A percentile compares a stretch with the other conserved stretches of the same genome.
Conservation (phyloP, 2,797 vertebrate genomes). For the Myotis daubentonii region DNA sequence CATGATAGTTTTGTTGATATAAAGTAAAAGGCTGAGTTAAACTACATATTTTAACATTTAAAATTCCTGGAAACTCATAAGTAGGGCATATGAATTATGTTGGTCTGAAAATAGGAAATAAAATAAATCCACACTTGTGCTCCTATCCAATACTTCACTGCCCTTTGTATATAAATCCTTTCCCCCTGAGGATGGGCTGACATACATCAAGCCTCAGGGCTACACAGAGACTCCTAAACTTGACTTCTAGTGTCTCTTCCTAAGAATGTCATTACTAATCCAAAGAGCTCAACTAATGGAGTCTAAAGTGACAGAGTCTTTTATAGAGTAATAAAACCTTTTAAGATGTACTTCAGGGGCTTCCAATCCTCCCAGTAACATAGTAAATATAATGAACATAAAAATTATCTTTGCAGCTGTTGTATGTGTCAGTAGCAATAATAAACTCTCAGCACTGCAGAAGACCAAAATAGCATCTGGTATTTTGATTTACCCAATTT, state of each 20-base stretch:
- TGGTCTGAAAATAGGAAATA: not conserved
- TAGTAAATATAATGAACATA: slow-evolving; percentile 85
- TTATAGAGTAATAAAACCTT: slow-evolving; percentile 83
- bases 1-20: not conserved
- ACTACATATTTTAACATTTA: not conserved
- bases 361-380: slow-evolving; percentile 83
- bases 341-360: slow-evolving; percentile 85
- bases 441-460: slow-evolving; percentile 79
- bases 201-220: not conserved
- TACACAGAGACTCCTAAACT: slow-evolving; percentile 44
- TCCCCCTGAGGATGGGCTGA: slow-evolving; percentile 14
- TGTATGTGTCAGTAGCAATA: slow-evolving; percentile 83
- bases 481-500: slow-evolving; percentile 83
- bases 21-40: not conserved
- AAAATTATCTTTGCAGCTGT: slow-evolving; percentile 87
- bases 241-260: slow-evolving; percentile 51
- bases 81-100: not conserved
- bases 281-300: slow-evolving; percentile 79
- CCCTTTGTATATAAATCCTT: slow-evolving; percentile 41
- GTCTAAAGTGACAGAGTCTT: slow-evolving; percentile 84
- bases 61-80: not conserved
- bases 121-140: not conserved
- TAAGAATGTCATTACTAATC: slow-evolving; percentile 78
- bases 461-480: slow-evolving; percentile 83
- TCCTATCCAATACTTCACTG: slow-evolving; percentile 55